Percentiles rank a stretch among this genome's conserved stretches.
Conservation (phyloP, 2,797 vertebrate species). For the Lutjanus argentimaculatus region DNA sequence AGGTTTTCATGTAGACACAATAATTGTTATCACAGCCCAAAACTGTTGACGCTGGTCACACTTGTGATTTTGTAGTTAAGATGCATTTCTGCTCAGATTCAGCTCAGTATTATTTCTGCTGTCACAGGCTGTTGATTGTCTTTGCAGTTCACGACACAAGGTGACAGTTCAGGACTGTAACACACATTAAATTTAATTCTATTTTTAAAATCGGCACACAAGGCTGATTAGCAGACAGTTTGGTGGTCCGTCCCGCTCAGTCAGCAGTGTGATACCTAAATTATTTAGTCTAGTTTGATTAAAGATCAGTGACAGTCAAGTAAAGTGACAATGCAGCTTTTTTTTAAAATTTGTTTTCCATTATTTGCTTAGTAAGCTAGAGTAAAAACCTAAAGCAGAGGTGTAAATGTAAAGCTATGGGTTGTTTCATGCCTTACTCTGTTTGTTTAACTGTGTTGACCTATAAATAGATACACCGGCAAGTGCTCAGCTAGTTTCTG, state of each 20-base stretch:
- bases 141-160: constrained; percentile 39
- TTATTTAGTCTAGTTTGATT: constrained; percentile 17
- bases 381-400: constrained; percentile 10
- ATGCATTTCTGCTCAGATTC: constrained; percentile 12
- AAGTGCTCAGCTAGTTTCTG: constrained; percentile 54
- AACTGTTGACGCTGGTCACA: constrained; percentile 1
- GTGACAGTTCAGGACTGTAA: constrained; percentile 34
- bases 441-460: constrained; percentile 17
- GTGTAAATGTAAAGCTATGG: constrained; percentile 22
- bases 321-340: constrained; percentile 1
- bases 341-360: constrained; percentile 4
- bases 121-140: constrained; percentile 23
- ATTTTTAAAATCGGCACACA: constrained; percentile 4
- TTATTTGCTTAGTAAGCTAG: neutral
- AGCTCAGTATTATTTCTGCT: constrained; percentile 54
- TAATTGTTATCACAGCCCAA: neutral
- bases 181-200: constrained; percentile 4
- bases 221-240: constrained; percentile 13
- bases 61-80: constrained; percentile 5
- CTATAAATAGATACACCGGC: constrained; percentile 24
- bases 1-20: constrained; percentile 45
- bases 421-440: constrained; percentile 52
- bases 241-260: neutral
- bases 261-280: neutral
- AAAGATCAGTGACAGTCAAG: constrained; percentile 6